Evolutionary conservation across 2,797 vertebrate species (phyloP).

Genomic region (Mormyrus proboscirostris): DNA sequence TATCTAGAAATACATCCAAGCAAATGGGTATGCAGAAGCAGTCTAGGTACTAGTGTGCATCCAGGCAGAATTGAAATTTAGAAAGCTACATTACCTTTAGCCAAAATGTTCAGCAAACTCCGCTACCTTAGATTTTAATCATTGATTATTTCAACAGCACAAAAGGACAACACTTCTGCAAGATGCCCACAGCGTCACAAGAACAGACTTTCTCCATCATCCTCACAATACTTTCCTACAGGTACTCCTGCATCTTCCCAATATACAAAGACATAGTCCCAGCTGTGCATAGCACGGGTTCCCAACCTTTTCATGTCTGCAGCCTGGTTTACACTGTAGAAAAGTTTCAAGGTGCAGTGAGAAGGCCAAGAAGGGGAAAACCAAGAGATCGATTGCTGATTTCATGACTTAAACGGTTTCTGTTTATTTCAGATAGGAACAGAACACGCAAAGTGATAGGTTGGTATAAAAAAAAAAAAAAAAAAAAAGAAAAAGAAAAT

Average conservation of each 20-base stretch:
- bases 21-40: background rate
- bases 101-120: background rate
- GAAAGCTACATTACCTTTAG: background rate
- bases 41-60: background rate
- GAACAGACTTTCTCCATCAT: background rate
- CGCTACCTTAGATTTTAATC: background rate
- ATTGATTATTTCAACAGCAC: background rate
- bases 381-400: background rate
- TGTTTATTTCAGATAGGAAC: background rate
- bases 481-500: background rate
- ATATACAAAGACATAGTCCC: background rate
- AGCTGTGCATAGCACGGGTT: background rate
- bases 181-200: background rate
- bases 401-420: background rate
- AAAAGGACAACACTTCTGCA: background rate
- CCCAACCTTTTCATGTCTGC: background rate
- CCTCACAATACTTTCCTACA: background rate
- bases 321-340: background rate
- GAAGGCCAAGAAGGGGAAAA: background rate
- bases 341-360: background rate
- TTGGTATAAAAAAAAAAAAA: background rate
- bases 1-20: background rate
- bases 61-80: background rate
- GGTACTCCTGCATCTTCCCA: background rate
- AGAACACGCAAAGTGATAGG: background rate